phyloP scores from a whole-genome alignment of 2,113 vertebrate genomes.

The Corythaixoides concolor region DNA sequence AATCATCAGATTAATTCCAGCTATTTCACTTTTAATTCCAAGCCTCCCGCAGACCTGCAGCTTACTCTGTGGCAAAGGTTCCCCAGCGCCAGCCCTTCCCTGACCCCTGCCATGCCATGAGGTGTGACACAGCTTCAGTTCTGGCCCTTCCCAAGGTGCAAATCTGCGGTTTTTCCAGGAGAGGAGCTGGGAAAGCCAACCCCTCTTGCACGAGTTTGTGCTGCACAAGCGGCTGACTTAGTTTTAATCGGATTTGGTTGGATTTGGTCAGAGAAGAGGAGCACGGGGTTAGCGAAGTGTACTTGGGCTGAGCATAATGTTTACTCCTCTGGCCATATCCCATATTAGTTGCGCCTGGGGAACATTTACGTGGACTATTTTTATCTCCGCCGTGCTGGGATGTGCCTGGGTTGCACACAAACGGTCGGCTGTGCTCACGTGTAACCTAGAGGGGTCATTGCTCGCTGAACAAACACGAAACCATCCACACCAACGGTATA shows the following conservation, averaged over 20 bases:
- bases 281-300: neutral
- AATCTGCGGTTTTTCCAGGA: neutral
- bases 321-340: neutral
- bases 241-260: neutral
- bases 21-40: neutral
- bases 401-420: neutral
- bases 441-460: too few relatives aligned
- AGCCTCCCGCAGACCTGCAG: neutral
- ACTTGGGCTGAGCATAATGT: neutral
- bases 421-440: neutral
- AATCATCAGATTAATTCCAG: neutral
- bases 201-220: neutral
- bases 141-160: neutral
- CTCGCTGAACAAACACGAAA: neutral
- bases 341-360: neutral
- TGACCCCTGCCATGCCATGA: rapidly evolving
- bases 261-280: neutral
- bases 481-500: too few relatives aligned
- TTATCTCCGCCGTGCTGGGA: neutral
- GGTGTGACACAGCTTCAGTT: neutral
- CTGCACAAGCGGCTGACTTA: rapidly evolving
- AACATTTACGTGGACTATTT: neutral
- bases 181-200: neutral
- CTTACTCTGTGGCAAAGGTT: neutral
- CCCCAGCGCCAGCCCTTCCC: neutral